Percentiles rank a stretch among this genome's conserved stretches.
These are phyloP conservation scores for Acleris sparsana DNA, from an alignment of 2,888 invertebrate genomes.

Conservation along the genomic window DNA sequence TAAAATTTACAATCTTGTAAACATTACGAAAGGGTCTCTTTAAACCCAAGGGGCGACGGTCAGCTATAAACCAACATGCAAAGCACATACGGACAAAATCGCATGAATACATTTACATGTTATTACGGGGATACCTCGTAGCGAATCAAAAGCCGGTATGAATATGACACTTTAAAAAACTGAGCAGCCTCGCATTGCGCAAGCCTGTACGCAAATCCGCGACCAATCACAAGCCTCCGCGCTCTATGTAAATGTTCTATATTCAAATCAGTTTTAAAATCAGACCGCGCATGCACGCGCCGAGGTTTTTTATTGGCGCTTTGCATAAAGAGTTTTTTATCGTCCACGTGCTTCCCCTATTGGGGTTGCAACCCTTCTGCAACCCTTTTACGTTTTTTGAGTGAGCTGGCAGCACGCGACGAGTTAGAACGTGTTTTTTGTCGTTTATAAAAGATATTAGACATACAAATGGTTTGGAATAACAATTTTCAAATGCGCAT, in stretches of 20 bases:
- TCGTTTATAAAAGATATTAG: slow-evolving; percentile 19
- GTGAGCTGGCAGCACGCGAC: slow-evolving; percentile 66
- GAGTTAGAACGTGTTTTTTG: slow-evolving; percentile 61
- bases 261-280: slow-evolving; percentile 82
- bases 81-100: slow-evolving; percentile 11
- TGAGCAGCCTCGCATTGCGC: slow-evolving; percentile 60
- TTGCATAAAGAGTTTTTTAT: slow-evolving; percentile 55
- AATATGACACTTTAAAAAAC: slow-evolving; percentile 68
- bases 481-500: slow-evolving; percentile 31
- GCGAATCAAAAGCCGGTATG: slow-evolving; percentile 65
- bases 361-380: slow-evolving; percentile 66
- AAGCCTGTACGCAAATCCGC: slow-evolving; percentile 64
- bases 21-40: slow-evolving; percentile 18
- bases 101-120: slow-evolving; percentile 18
- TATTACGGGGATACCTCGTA: slow-evolving; percentile 39
- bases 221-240: slow-evolving; percentile 64
- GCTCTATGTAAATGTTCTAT: slow-evolving; percentile 76
- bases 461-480: slow-evolving; percentile 19
- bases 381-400: slow-evolving; percentile 77
- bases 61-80: slow-evolving; percentile 11
- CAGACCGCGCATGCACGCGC: slow-evolving; percentile 80
- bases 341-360: slow-evolving; percentile 47
- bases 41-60: slow-evolving; percentile 24
- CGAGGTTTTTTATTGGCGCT: slow-evolving; percentile 76
- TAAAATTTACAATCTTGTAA: slow-evolving; percentile 33